Base-by-base conservation (phyloP, 2,797 vertebrate genomes). In the Pangasius djambal region DNA sequence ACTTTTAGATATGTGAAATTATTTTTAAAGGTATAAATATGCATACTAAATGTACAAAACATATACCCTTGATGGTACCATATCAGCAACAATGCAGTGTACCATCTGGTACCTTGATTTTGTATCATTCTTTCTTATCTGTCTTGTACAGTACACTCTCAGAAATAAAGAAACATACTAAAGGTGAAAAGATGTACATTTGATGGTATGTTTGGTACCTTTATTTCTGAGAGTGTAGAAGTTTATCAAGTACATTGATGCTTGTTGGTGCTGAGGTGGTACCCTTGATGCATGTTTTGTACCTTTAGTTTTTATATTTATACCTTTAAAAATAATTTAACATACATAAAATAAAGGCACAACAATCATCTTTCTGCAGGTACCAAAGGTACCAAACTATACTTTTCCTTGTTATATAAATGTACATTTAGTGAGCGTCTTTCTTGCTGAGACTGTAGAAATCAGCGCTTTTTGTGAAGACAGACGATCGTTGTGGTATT, bases 391-490 rank as follows among this genome's bases (percentile, higher is more conserved):
- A 16, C 44, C 25, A 6, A 28, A 12, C 12, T 25, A 5, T n/a
- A n/a, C 44, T 16, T 7, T 28, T 75, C 40, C 22, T 48, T n/a
- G 44, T n/a, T 16, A 13, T 15, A 52, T 2, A 4, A 52, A n/a
- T 4, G n/a, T n/a, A 18, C 50, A 40, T 59, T 59, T 40, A 57
- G 4, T 1, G 20, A 34, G 31, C 20, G 20, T 59, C n/a, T 82
- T 25, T 37, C 22, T 63, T 63, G 44, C 13, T 16, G 13, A 48
- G 6, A 85, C 63, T 83, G 86, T 52, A 59, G 83, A 91, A 91
- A 48, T 86, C 31, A 90, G 85, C 40, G 22, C 67, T 65, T 48
- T 48, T 65, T 10, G 6, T 65, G 40, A 48, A 65, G 59, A 65
- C 40, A 28, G 34, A 61, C 16, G 61, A 83, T 83, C 22, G n/a